Base-by-base conservation (phyloP, 2,888 invertebrate genomes). In the Spisula solida region DNA sequence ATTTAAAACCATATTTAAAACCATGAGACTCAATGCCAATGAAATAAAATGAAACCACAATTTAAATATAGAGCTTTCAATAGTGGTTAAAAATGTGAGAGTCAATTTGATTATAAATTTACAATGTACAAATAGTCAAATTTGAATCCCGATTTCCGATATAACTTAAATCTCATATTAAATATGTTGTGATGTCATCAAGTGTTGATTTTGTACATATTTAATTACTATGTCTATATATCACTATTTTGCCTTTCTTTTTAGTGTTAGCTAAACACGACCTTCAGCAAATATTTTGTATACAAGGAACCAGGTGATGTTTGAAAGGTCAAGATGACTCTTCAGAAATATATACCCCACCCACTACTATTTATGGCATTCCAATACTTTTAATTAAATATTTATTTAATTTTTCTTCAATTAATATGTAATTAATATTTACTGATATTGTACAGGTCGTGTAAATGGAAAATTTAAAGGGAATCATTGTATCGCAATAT, bases 251-350 rank as follows among this genome's bases (percentile, higher is more conserved):
- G 10, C 12, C 10, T 25, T 66, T 66, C 25, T 25, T 2, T 25
- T 25, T 8, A 12, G n/a, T 66, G 41, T 41, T 41, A 41, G 41
- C 41, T 51, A 51, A 25, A 66, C 60, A 66, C n/a, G 60, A 66
- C 60, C 25, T 12, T 66, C 20, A n/a, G 10, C 2, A 66, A 66
- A 66, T 66, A 66, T 66, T 66, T 66, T 66, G 25, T 2, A 12
- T 66, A 25, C 25, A 51, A 66, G 10, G 25, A 25, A 25, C 60
- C 60, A 66, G 60, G 60, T 25, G 25, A 25, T 25, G 10, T 16
- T 25, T 66, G 5, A 66, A 56, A 66, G 60, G 60, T 66, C 60
- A 66, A n/a, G 60, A 66, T 66, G 60, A 66, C 60, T 66, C 8
- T 66, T 66, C 60, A 66, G 25, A 66, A 66, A 66, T n/a, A 25